These are phyloP conservation scores for Tetrapedia diversipes DNA, from an alignment of 2,888 invertebrate species.

Conservation along the genomic window DNA sequence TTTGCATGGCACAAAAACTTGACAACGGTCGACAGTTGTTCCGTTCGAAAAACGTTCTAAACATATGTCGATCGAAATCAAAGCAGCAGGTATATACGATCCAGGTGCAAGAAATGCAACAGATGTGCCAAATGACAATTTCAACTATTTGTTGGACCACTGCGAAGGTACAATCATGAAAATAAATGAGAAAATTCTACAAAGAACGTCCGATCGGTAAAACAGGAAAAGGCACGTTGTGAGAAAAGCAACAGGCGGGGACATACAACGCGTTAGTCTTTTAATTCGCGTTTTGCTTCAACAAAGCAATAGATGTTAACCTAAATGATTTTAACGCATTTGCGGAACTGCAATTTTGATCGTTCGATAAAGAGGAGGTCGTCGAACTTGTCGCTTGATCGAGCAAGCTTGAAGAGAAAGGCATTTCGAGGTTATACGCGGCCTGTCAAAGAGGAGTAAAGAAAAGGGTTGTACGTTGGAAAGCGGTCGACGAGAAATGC, in stretches of 20 bases:
- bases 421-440: conserved; percentile 50
- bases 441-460: conserved; percentile 55
- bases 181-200: conserved; percentile 35
- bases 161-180: neutral
- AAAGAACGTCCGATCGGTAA: conserved; percentile 36
- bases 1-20: neutral
- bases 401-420: conserved; percentile 42
- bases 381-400: conserved; percentile 48
- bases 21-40: conserved; percentile 1
- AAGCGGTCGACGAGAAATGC: neutral
- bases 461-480: neutral
- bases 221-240: conserved; percentile 26
- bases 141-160: neutral
- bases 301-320: neutral
- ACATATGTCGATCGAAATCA: conserved; percentile 32
- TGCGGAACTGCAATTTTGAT: conserved; percentile 37
- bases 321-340: conserved; percentile 31
- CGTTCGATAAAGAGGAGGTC: conserved; percentile 35
- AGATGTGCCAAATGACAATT: conserved; percentile 24
- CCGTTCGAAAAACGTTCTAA: neutral
- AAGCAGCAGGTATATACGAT: neutral
- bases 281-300: neutral
- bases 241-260: conserved; percentile 51
- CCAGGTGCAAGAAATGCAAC: neutral
- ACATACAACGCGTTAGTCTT: conserved; percentile 18